Base-by-base conservation (phyloP, 2,888 invertebrate species). In the Habrosyne pyritoides region DNA sequence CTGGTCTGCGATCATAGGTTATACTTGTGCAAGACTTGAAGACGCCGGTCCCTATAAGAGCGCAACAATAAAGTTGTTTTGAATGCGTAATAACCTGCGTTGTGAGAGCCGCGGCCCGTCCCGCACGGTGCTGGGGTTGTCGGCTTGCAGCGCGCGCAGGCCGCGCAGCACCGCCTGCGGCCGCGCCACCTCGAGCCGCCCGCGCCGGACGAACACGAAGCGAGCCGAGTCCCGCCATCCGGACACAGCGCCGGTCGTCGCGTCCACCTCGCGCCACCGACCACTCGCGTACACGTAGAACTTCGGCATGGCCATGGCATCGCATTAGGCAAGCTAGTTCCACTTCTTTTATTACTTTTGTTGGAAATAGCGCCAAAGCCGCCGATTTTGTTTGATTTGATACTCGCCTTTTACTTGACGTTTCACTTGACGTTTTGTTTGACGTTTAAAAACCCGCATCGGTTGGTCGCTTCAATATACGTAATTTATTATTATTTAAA, bases 231-330 rank as follows among this genome's bases (percentile, higher is more conserved):
- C 59, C 12, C 73, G 72, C 80, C 78, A 79, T 22, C 77, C 74
- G 1, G 57, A 21, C 46, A 75, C 69, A 22, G 66, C 58, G 24
- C 82, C 74, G 28, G 63, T 49, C 10, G 52, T 18, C 47, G 58
- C n/a, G 18, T 78, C 71, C 56, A 84, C n/a, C 56, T 76, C 75
- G 42, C 83, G 75, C 84, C 83, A 83, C 10, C 76, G 70, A 18
- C 75, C 73, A 21, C 70, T 64, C 12, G 69, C 77, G 60, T 69
- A 74, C 56, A 84, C 69, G 57, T 55, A 77, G 49, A 69, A 79
- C 64, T 49, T 49, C 10, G n/a, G 12, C 33, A 36, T 36, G 5
- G 2, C 12, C 2, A 36, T 36, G 0, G 33, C 30, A 30, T 10
- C 26, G 30, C 30, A 30, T 1, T n/a, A n/a, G n/a, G n/a, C n/a